A percentile compares a stretch with the other conserved stretches of the same genome.
Conservation (phyloP, 2,888 invertebrate species). For the Opisthograptis luteolata region DNA sequence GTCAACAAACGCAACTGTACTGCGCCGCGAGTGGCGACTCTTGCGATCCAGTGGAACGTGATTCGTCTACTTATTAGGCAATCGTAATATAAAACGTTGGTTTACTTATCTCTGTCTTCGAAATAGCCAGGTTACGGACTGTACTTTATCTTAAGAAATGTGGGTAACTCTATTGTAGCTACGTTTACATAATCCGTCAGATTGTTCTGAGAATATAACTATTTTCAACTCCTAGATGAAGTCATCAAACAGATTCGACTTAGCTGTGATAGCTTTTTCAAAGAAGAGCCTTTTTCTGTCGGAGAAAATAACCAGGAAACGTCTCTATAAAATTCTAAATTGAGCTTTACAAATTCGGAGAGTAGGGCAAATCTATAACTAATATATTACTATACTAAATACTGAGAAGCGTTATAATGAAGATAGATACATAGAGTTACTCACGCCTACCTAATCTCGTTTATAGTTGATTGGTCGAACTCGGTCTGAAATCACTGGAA, state of each 20-base stretch:
- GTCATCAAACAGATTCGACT: neutral
- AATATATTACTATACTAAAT: conserved; percentile 12
- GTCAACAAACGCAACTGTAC: conserved; percentile 58
- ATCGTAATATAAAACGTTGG: conserved; percentile 48
- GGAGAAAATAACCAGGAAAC: neutral
- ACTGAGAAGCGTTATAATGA: conserved; percentile 28
- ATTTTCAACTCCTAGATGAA: neutral
- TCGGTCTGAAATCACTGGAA: conserved; percentile 38
- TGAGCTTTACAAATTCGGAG: conserved; percentile 13
- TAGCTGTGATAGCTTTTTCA: neutral
- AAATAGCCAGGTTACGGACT: conserved; percentile 26
- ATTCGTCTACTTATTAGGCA: conserved; percentile 59
- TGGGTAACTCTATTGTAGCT: conserved; percentile 25
- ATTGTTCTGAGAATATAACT: no score
- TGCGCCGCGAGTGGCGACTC: conserved; percentile 17
- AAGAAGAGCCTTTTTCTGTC: neutral
- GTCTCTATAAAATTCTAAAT: neutral
- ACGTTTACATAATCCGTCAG: conserved; percentile 2
- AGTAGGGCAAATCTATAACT: conserved; percentile 30
- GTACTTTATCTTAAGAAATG: conserved; percentile 20
- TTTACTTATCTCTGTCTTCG: conserved; percentile 39
- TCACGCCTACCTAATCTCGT: conserved; percentile 38
- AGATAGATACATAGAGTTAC: conserved; percentile 31
- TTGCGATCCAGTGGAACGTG: conserved; percentile 55
- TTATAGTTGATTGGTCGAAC: conserved; percentile 41